Evolutionary conservation across 2,888 invertebrate genomes (phyloP).

Genomic region (Acrobasis suavella): DNA sequence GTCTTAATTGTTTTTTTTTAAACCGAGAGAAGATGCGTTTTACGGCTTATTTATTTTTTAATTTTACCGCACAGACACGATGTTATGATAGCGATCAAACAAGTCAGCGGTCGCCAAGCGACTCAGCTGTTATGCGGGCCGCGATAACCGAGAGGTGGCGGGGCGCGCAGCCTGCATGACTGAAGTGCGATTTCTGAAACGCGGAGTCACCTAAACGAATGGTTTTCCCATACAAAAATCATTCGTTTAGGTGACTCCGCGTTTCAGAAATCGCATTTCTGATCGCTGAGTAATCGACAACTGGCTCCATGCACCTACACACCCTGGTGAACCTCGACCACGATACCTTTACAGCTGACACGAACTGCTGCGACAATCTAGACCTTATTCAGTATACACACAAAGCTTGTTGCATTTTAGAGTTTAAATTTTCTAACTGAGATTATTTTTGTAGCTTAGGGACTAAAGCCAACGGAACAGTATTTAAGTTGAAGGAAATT

Average conservation of each 20-base stretch:
- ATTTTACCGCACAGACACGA: constrained; percentile 25
- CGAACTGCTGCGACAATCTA: constrained; percentile 9
- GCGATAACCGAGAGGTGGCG: constrained; percentile 56
- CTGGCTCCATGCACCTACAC: constrained; percentile 61
- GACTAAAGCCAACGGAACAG: constrained; percentile 8
- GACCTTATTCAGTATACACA: background rate
- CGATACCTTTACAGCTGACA: constrained; percentile 25
- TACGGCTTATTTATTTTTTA: constrained; percentile 29
- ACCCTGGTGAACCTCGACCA: constrained; percentile 46
- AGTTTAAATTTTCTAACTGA: background rate
- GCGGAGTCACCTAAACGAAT: no score
- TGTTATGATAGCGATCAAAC: constrained; percentile 64
- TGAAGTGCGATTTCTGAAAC: no score
- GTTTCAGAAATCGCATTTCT: no score
- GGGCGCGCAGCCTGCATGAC: constrained; percentile 64
- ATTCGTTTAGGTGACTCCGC: no score
- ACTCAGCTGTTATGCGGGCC: constrained; percentile 55
- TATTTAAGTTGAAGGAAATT: constrained; percentile 22
- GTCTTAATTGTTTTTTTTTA: constrained; percentile 13
- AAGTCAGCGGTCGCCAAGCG: constrained; percentile 66
- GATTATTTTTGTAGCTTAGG: background rate
- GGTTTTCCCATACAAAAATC: no score
- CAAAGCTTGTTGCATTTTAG: background rate
- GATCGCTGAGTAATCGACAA: constrained; percentile 68
- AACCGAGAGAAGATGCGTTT: no score